A percentile compares a stretch with the other conserved stretches of the same genome.
Conservation (phyloP, 2,888 invertebrate species). For the Synergus umbraculus region DNA sequence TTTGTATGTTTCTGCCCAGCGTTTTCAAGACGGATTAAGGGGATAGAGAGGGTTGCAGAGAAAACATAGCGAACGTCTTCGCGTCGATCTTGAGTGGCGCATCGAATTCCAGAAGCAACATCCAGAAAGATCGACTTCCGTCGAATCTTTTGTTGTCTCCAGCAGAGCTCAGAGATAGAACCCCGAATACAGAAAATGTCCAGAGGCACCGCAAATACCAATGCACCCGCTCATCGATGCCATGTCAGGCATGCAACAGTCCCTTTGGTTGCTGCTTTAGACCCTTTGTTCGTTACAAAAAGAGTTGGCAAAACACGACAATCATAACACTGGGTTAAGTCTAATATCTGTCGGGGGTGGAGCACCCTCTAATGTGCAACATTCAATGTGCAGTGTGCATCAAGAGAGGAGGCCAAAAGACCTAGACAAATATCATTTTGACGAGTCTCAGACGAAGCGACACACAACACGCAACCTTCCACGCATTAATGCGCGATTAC, state of each 20-base stretch:
- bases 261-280: conserved; percentile 54
- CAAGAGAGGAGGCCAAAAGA: conserved; percentile 57
- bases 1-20: neutral
- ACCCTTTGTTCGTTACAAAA: conserved; percentile 65
- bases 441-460: conserved; percentile 51
- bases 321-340: conserved; percentile 63
- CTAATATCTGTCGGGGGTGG: conserved; percentile 63
- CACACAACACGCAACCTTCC: conserved; percentile 21
- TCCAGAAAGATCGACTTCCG: conserved; percentile 58
- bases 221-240: conserved; percentile 43
- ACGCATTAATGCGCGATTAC: conserved; percentile 58
- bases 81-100: conserved; percentile 60
- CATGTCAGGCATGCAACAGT: conserved; percentile 52
- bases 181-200: conserved; percentile 14
- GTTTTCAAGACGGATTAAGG: conserved; percentile 25
- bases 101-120: conserved; percentile 65
- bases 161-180: neutral
- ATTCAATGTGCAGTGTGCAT: conserved; percentile 45
- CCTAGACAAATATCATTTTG: conserved; percentile 68
- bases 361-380: conserved; percentile 33
- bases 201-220: conserved; percentile 44
- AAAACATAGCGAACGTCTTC: conserved; percentile 29
- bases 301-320: conserved; percentile 76
- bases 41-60: neutral
- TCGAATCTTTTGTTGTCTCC: conserved; percentile 57